Conservation (phyloP, 2,888 invertebrate species). For the Linyphia triangularis region DNA sequence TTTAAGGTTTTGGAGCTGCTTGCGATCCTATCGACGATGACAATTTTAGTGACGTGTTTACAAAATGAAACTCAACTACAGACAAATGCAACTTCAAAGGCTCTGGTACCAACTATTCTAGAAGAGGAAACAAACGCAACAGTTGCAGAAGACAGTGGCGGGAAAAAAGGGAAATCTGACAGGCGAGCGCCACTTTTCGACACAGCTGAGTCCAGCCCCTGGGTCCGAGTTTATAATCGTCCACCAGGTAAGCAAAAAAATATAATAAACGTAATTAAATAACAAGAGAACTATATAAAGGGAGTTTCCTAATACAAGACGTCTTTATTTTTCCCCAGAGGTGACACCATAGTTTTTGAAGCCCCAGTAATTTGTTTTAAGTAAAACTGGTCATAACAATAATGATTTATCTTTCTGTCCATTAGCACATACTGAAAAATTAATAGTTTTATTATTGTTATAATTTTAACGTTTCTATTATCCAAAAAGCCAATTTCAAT, state of each 20-base stretch:
- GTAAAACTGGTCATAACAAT: no score
- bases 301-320: background rate
- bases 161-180: conserved; percentile 14
- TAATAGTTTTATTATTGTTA: no score
- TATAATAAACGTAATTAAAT: background rate
- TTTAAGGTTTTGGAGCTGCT: conserved; percentile 27
- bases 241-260: conserved; percentile 50
- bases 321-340: no score
- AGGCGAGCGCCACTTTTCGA: conserved; percentile 57
- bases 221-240: conserved; percentile 64
- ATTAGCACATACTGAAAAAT: no score
- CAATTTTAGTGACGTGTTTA: background rate
- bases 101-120: background rate
- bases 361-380: no score
- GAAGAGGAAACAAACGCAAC: background rate
- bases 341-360: no score
- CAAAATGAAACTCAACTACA: conserved; percentile 9
- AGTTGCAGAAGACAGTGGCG: background rate
- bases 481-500: no score
- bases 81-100: background rate
- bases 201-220: conserved; percentile 33
- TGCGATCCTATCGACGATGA: conserved; percentile 21
- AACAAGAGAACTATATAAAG: background rate
- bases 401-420: no score
- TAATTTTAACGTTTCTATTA: no score